Percentiles rank a stretch among this genome's conserved stretches.
Evolutionary conservation across 2,797 vertebrate species (phyloP).

Genomic region (Microctenopoma lineatum): DNA sequence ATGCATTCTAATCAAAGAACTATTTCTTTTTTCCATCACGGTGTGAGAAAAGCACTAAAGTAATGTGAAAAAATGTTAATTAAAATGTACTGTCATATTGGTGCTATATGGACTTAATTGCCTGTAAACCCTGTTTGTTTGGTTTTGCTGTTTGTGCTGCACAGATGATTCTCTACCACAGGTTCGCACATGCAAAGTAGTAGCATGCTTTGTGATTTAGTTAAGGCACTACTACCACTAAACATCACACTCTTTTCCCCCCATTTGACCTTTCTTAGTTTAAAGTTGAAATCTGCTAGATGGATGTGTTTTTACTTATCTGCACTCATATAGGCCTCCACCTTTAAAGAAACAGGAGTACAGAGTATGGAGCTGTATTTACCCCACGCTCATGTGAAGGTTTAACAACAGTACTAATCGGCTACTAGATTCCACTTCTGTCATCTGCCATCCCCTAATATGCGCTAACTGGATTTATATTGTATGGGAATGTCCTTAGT

Average conservation of each 20-base stretch:
- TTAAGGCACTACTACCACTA: slow-evolving; percentile 2
- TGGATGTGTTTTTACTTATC: slow-evolving; percentile 11
- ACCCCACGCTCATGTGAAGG: slow-evolving; percentile 61
- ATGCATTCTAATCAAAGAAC: slow-evolving; percentile 24
- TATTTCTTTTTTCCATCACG: slow-evolving; percentile 5
- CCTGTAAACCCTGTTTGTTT: slow-evolving; percentile 16
- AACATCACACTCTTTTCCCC: background rate
- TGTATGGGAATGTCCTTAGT: slow-evolving; percentile 77
- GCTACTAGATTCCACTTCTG: slow-evolving; percentile 76
- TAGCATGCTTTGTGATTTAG: slow-evolving; percentile 7
- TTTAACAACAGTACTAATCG: slow-evolving; percentile 77
- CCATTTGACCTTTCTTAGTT: background rate
- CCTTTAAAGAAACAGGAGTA: slow-evolving; percentile 12
- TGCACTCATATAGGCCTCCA: slow-evolving; percentile 33
- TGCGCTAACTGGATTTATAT: slow-evolving; percentile 76
- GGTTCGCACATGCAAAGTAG: slow-evolving; percentile 3
- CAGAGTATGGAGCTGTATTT: slow-evolving; percentile 56
- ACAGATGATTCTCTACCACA: slow-evolving; percentile 26
- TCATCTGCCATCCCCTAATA: slow-evolving; percentile 71
- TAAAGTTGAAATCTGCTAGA: slow-evolving; percentile 6
- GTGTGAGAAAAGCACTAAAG: background rate
- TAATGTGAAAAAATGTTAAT: slow-evolving; percentile 18
- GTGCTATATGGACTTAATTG: slow-evolving; percentile 1
- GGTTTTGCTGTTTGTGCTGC: slow-evolving; percentile 14
- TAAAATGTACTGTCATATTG: slow-evolving; percentile 22